Evolutionary conservation across 1,140 invertebrate species (phyloP), one percentile per base, ranked within the genome.

Genomic region (Vanessa atalanta): DNA sequence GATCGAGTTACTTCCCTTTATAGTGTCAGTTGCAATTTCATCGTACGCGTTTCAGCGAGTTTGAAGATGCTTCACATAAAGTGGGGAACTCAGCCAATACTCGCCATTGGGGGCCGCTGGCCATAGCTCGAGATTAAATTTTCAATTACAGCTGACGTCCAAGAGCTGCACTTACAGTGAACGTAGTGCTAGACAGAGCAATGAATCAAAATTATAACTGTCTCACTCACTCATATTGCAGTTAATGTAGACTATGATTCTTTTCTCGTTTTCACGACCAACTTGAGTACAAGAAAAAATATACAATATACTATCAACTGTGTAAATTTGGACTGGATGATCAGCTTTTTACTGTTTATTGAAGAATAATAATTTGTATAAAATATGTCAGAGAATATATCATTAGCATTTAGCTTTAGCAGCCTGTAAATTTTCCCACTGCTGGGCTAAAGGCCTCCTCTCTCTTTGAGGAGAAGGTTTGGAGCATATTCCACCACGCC

Each of bases 81-180:
- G 48, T 15, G 13, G 23, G 57, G 13, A 50, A 26, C 53, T 47
- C 48, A 65, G 64, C 51, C 70, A 78, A 78, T 67, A 76, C 65
- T 74, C 51, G 51, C 51, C 37, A 65, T 16, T 48, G 64, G 23
- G 50, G 43, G 51, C 65, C 23, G 55, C 31, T 61, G 20, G 63
- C 68, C 73, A 47, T 63, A 57, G 70, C 65, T 55, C 68, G 66
- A 75, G 65, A 79, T 79, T 76, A 79, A 76, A 79, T 79, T 79
- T 79, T 79, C 77, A 79, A 79, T 79, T 76, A 76, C 53, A 72
- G 47, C 64, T 60, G 68, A 75, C 73, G 55, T 50, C 26, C 47
- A 43, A 43, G 37, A 43, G 37, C 37, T 43, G 37, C 37, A 43
- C 37, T 43, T 43, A 43, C 37, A 57, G 15, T 57, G 48, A n/a